phyloP scores from a whole-genome alignment of 23 tunicate species.

The Aplidium turbinatum region DNA sequence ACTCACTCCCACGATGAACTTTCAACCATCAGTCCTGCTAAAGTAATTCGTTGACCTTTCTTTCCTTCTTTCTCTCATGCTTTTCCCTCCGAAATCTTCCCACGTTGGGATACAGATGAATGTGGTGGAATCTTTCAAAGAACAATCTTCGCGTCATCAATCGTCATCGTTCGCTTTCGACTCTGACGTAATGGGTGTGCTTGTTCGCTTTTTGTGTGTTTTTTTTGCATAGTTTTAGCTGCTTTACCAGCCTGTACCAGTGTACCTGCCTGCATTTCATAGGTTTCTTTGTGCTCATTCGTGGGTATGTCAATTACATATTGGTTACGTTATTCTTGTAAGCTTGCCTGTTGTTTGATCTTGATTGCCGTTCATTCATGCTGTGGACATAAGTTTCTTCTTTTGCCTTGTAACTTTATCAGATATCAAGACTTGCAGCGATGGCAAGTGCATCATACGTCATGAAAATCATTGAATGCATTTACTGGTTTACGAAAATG shows the following conservation, averaged over 20 bases:
- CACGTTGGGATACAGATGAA: conserved; percentile 40
- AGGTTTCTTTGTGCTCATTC: not conserved
- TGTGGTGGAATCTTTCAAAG: conserved; percentile 80
- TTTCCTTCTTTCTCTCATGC: not conserved
- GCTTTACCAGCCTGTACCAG: not conserved
- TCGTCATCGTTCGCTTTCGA: conserved; percentile 21
- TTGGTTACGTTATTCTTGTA: too few species aligned
- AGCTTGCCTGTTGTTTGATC: too few species aligned
- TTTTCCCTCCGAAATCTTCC: not conserved
- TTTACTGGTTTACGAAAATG: too few species aligned
- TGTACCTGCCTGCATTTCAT: not conserved
- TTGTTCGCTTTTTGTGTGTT: not conserved
- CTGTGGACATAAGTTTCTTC: not conserved
- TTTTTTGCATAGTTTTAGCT: too few species aligned
- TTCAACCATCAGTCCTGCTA: too few species aligned
- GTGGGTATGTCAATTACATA: not conserved
- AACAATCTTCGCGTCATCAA: conserved; percentile 24
- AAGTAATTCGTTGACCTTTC: too few species aligned
- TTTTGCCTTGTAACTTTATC: not conserved
- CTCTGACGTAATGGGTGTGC: conserved; percentile 39
- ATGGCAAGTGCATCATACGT: not conserved
- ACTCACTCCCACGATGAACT: too few species aligned
- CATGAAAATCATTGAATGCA: not conserved
- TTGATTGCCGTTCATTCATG: not conserved
- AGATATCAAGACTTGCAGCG: not conserved